Percentiles rank a stretch among this genome's conserved stretches.
phyloP scores from a whole-genome alignment of 2,113 vertebrate species.

The Chlorodrepanis virens region DNA sequence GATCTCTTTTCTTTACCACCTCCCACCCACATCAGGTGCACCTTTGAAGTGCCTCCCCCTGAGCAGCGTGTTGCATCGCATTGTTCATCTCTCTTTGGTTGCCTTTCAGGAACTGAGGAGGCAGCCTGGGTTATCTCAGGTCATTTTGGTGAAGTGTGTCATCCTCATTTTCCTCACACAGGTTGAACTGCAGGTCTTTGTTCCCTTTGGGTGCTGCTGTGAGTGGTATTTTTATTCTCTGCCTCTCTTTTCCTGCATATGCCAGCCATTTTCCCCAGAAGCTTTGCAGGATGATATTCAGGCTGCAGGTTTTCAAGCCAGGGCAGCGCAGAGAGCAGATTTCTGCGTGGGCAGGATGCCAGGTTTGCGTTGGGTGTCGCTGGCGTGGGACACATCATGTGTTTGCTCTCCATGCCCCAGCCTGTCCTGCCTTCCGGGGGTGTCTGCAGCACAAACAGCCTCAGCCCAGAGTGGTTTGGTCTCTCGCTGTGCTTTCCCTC shows the following conservation, averaged over 20 bases:
- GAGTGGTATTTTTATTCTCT: neutral
- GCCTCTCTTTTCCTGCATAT: rapidly evolving
- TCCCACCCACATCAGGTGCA: rapidly evolving
- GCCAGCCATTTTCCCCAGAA: neutral
- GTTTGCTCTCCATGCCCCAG: neutral
- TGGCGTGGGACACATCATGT: rapidly evolving
- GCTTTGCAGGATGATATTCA: rapidly evolving
- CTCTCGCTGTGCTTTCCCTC: neutral
- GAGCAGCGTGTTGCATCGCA: rapidly evolving
- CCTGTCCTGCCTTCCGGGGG: neutral
- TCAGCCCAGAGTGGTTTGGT: rapidly evolving
- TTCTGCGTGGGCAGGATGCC: rapidly evolving
- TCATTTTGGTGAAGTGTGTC: rapidly evolving
- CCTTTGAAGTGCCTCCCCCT: rapidly evolving
- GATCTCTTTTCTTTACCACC: rapidly evolving
- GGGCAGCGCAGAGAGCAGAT: neutral
- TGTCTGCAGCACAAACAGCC: rapidly evolving
- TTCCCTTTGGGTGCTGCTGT: rapidly evolving
- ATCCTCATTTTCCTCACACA: rapidly evolving
- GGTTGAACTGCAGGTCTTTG: neutral
- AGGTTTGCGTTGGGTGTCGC: rapidly evolving
- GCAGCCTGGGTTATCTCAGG: neutral
- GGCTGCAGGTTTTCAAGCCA: neutral
- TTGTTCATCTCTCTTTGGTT: rapidly evolving
- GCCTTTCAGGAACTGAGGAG: rapidly evolving